Percentiles rank a stretch among this genome's conserved stretches.
Conservation (phyloP, 2,797 vertebrate genomes). For the Mastacembelus armatus region DNA sequence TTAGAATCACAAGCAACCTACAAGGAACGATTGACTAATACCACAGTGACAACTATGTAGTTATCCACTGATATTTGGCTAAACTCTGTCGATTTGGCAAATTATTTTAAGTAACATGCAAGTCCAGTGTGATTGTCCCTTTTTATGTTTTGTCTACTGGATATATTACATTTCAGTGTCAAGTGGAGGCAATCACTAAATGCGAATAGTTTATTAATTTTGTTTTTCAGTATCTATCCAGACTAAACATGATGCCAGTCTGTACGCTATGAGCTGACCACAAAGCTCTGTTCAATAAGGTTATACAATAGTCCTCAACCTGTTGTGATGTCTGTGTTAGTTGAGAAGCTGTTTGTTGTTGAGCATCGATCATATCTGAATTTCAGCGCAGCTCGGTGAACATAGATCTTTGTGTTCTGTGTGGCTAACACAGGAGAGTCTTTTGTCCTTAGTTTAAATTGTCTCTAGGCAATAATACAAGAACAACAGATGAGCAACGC, state of each 20-base stretch:
- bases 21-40: not conserved
- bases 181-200: not conserved
- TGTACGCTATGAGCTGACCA: constrained; percentile 9
- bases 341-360: not conserved
- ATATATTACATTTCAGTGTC: not conserved
- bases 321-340: not conserved
- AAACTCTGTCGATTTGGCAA: not conserved
- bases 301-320: constrained; percentile 4
- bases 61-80: not conserved
- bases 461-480: constrained; percentile 6
- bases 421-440: not conserved
- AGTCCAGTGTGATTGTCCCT: no score
- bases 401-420: not conserved
- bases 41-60: fast-evolving
- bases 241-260: not conserved
- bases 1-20: not conserved
- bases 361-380: constrained; percentile 15
- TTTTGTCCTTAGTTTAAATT: constrained; percentile 17
- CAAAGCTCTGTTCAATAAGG: not conserved
- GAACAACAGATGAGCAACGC: not conserved
- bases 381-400: not conserved
- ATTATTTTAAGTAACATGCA: not conserved
- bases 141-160: no score
- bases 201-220: not conserved
- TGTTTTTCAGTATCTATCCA: not conserved